These are phyloP conservation scores for Conomelus anceps DNA, from an alignment of 2,888 invertebrate genomes.

Conservation along the genomic window DNA sequence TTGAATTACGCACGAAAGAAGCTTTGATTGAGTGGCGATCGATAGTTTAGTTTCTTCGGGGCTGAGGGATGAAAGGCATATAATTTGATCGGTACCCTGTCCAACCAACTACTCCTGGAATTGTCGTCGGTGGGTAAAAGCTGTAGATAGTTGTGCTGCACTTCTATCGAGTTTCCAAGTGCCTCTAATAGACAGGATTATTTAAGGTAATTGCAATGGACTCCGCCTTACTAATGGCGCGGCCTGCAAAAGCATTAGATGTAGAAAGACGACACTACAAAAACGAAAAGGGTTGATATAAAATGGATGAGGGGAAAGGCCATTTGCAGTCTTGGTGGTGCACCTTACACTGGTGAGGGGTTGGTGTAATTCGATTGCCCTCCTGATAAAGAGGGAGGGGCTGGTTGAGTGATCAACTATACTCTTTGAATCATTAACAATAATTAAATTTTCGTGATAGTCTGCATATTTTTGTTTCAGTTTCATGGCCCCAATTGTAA, in stretches of 20 bases:
- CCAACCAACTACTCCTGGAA: neutral
- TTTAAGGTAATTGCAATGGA: neutral
- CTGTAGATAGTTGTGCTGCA: neutral
- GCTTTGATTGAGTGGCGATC: neutral
- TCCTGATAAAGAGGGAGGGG: neutral
- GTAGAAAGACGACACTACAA: neutral
- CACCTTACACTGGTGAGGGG: neutral
- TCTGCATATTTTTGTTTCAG: too few relatives aligned
- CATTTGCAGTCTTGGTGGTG: neutral
- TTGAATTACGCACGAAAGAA: neutral
- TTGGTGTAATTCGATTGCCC: neutral
- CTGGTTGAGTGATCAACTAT: too few relatives aligned
- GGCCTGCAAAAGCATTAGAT: neutral
- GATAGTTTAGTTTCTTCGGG: neutral
- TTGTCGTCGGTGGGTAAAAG: neutral
- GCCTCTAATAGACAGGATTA: neutral
- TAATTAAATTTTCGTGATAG: too few relatives aligned
- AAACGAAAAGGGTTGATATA: neutral
- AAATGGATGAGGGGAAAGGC: neutral
- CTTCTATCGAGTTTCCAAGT: neutral
- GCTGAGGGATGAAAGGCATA: neutral
- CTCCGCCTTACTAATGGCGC: neutral
- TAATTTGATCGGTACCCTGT: neutral
- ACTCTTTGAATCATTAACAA: too few relatives aligned
- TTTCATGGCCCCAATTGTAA: too few relatives aligned